phyloP scores from a whole-genome alignment of 2,797 vertebrate genomes.

The Sebastes miniatus region DNA sequence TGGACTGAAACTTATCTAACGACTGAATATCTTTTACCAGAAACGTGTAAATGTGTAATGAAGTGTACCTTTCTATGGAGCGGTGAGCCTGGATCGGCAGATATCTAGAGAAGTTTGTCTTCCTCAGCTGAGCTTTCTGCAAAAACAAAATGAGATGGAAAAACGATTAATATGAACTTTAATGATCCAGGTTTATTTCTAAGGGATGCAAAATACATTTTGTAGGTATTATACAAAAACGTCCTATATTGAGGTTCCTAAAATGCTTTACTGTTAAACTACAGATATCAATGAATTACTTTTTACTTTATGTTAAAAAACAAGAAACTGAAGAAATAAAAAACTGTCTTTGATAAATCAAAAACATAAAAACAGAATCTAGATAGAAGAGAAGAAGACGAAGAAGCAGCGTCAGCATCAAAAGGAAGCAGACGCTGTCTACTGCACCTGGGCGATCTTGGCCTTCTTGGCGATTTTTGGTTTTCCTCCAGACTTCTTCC shows the following conservation, averaged over 20 bases:
- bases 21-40: not conserved
- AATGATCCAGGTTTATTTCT: not conserved
- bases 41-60: too few species aligned
- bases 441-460: conserved; percentile 79
- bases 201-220: not conserved
- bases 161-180: not conserved
- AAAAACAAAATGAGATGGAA: not conserved
- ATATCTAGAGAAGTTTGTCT: conserved; percentile 84
- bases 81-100: conserved; percentile 84
- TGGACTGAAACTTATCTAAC: not conserved
- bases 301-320: too few species aligned
- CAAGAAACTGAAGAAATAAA: not conserved
- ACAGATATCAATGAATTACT: not conserved
- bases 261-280: not conserved
- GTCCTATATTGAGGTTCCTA: too few species aligned
- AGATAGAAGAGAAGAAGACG: not conserved
- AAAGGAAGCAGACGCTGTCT: accelerated
- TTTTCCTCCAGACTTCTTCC: conserved; percentile 85
- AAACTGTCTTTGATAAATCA: too few species aligned
- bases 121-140: conserved; percentile 87
- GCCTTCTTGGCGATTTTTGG: conserved; percentile 77
- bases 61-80: conserved; percentile 82
- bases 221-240: too few species aligned
- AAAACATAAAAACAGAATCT: too few species aligned
- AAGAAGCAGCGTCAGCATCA: too few species aligned